Conservation (phyloP, 2,113 vertebrate species). For the Amblyornis subalaris region DNA sequence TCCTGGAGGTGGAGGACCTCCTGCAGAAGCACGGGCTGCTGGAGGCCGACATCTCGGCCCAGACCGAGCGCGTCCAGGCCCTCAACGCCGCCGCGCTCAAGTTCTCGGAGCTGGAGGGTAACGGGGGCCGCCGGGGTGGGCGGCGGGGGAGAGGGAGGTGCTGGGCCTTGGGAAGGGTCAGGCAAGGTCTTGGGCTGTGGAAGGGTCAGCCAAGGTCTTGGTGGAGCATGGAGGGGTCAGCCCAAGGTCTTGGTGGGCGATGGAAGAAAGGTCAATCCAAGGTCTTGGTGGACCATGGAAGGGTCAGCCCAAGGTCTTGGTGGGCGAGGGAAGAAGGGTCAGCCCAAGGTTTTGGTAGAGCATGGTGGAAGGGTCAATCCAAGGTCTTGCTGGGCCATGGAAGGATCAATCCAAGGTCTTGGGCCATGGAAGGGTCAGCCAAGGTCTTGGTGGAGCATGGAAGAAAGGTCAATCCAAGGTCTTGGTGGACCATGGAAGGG, state of each 20-base stretch:
- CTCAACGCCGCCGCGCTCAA: conserved; percentile 85
- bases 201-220: background rate
- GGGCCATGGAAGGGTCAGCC: no score
- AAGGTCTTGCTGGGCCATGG: background rate
- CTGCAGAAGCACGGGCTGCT: conserved; percentile 90
- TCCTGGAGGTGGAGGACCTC: conserved; percentile 91
- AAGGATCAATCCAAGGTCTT: background rate
- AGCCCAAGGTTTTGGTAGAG: background rate
- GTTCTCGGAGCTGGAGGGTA: conserved; percentile 88
- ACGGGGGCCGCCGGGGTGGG: accelerated
- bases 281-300: background rate
- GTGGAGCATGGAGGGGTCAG: background rate
- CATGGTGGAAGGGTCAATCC: no score
- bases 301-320: background rate
- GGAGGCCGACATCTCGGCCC: conserved; percentile 86
- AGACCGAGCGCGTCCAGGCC: conserved; percentile 85
- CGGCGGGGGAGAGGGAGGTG: accelerated
- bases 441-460: background rate
- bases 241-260: background rate
- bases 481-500: background rate
- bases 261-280: background rate
- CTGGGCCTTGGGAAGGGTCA: background rate
- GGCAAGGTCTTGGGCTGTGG: background rate
- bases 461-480: background rate
- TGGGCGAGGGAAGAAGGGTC: background rate